These are phyloP conservation scores for rabbit (Oryctolagus cuniculus) DNA, from an alignment of 2,113 vertebrate species.

Conservation along the genomic window mOryCun1.1 NC_091449.1:51493501-51494000, in stretches of 20 bases:
- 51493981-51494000: neutral
- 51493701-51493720: neutral
- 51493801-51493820: neutral
- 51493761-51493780: neutral
- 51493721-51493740: slow-evolving; percentile 29
- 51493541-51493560: neutral
- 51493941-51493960: neutral
- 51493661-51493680: slow-evolving; percentile 46
- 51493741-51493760: neutral
- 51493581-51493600: neutral
- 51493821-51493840: neutral
- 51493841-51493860: slow-evolving; percentile 10
- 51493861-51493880: neutral
- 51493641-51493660: slow-evolving; percentile 64
- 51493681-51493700: slow-evolving; percentile 50
- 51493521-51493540: neutral
- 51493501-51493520: neutral
- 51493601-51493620: slow-evolving; percentile 8
- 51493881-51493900: neutral
- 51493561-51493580: neutral
- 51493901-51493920: neutral
- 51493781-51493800: neutral
- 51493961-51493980: slow-evolving; percentile 10
- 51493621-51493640: neutral
- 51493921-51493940: neutral